phyloP scores from a whole-genome alignment of 2,888 invertebrate species.

The Aphrophora alni region DNA sequence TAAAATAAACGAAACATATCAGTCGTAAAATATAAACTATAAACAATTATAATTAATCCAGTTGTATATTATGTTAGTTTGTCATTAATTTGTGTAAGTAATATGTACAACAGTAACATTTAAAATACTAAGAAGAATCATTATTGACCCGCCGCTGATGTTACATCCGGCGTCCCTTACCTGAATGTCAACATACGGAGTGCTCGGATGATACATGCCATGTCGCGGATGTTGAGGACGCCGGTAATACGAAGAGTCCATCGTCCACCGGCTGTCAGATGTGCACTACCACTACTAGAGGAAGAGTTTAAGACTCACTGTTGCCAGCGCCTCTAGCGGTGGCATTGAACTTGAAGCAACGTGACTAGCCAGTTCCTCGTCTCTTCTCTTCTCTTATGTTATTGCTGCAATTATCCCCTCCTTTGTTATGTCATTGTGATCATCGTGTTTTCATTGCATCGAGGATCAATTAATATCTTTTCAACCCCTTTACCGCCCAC shows the following conservation, averaged over 20 bases:
- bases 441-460: not conserved
- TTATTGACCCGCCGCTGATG: too few species aligned
- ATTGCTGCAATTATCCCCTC: not conserved
- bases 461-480: not conserved
- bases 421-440: not conserved
- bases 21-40: too few species aligned
- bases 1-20: too few species aligned
- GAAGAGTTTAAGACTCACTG: not conserved
- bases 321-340: not conserved
- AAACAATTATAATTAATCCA: too few species aligned
- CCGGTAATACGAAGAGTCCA: not conserved
- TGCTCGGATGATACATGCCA: not conserved
- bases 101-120: too few species aligned
- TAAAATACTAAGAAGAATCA: too few species aligned
- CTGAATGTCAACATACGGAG: not conserved
- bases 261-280: not conserved
- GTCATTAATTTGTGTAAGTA: too few species aligned
- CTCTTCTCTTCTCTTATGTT: not conserved
- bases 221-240: not conserved
- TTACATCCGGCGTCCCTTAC: not conserved
- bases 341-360: constrained; percentile 1
- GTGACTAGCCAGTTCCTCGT: not conserved
- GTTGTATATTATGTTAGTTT: too few species aligned
- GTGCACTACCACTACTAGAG: not conserved
- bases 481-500: not conserved